phyloP scores from a whole-genome alignment of 2,113 vertebrate species.

The Phycodurus eques region DNA sequence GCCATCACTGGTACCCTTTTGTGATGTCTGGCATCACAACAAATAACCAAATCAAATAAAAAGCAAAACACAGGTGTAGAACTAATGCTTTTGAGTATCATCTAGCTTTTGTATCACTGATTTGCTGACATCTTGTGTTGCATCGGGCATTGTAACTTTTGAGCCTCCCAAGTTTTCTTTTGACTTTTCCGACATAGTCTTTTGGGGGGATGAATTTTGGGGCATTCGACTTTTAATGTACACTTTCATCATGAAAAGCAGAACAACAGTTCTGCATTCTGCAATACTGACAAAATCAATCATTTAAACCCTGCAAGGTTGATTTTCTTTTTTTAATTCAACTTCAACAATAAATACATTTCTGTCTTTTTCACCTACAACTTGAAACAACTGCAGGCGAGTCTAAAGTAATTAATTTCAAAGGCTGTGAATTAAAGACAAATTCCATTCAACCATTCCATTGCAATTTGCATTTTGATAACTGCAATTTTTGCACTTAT shows the following conservation, averaged over 20 bases:
- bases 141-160: no score
- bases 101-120: no score
- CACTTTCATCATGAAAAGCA: conserved; percentile 25
- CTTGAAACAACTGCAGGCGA: conserved; percentile 60
- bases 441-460: conserved; percentile 36
- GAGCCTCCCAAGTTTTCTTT: no score
- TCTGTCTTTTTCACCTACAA: conserved; percentile 37
- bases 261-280: conserved; percentile 38
- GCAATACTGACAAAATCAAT: conserved; percentile 56
- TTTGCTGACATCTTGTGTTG: no score
- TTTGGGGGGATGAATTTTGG: neutral
- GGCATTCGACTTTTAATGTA: neutral
- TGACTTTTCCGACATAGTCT: no score
- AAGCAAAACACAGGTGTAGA: no score
- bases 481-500: conserved; percentile 63
- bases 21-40: no score
- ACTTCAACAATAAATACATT: conserved; percentile 47
- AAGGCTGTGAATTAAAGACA: conserved; percentile 54
- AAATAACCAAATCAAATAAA: no score
- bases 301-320: conserved; percentile 57
- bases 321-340: conserved; percentile 20
- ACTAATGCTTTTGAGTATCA: no score
- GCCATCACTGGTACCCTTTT: no score
- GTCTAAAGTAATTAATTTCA: conserved; percentile 65
- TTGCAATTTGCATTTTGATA: conserved; percentile 70